phyloP scores from a whole-genome alignment of 2,797 vertebrate genomes.

The Leucoraja ocellata region DNA sequence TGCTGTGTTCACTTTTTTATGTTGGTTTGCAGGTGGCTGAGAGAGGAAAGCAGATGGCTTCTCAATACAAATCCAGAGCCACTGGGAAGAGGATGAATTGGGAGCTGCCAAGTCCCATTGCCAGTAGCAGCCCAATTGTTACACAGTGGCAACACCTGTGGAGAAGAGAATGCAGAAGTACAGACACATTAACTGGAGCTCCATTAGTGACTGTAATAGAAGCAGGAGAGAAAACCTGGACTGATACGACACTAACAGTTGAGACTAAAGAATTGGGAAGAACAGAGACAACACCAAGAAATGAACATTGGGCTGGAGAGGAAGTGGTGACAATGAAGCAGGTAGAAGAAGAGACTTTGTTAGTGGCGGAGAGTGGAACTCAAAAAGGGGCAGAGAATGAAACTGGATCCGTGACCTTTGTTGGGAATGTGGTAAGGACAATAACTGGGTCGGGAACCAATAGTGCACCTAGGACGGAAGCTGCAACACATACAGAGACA shows the following conservation, averaged over 20 bases:
- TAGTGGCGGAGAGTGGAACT: not conserved
- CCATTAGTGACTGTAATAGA: slow-evolving; percentile 6
- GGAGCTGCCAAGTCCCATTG: slow-evolving; percentile 40
- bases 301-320: not conserved
- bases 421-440: not conserved
- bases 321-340: not conserved
- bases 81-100: slow-evolving; percentile 44
- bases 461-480: not conserved
- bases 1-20: not conserved
- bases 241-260: not conserved
- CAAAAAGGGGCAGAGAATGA: not conserved
- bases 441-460: not conserved
- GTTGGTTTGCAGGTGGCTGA: slow-evolving; percentile 41
- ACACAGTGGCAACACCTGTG: slow-evolving; percentile 53
- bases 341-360: not conserved
- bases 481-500: not conserved
- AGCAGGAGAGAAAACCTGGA: not conserved
- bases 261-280: not conserved
- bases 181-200: not conserved
- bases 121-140: slow-evolving; percentile 56
- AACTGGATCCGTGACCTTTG: not conserved
- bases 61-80: slow-evolving; percentile 50
- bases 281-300: not conserved
- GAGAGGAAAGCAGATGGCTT: slow-evolving; percentile 43
- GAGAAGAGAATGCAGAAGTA: slow-evolving; percentile 43